Evolutionary conservation across 2,888 invertebrate genomes (phyloP).

Genomic region (Ashinkailepas kermadecensis): DNA sequence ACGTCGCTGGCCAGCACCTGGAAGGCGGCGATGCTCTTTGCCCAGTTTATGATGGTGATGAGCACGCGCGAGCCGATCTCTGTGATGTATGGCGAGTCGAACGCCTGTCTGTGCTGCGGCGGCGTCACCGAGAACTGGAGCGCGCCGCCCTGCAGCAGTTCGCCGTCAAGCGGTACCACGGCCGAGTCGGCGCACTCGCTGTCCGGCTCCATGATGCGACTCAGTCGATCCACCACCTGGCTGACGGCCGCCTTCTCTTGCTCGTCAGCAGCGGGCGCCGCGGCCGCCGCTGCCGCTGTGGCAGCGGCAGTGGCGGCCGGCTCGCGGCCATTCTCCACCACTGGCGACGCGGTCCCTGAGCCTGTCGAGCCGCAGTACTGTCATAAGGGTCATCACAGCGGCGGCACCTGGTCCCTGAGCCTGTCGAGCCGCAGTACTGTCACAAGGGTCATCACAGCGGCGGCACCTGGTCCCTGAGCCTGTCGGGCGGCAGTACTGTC

Average conservation of each 20-base stretch:
- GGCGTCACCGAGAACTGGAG: neutral
- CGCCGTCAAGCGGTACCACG: conserved; percentile 5
- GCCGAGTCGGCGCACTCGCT: neutral
- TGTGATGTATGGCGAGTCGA: conserved; percentile 60
- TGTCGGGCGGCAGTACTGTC: too few relatives aligned
- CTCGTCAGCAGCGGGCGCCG: conserved; percentile 8
- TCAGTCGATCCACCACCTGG: conserved; percentile 19
- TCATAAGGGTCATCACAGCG: too few relatives aligned
- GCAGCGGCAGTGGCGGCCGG: too few relatives aligned
- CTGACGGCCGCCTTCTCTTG: conserved; percentile 10
- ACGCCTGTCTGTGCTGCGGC: neutral
- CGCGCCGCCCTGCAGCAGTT: neutral
- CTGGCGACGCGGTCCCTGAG: neutral
- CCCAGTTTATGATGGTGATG: conserved; percentile 85
- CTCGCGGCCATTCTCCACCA: neutral
- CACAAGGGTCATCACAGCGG: too few relatives aligned
- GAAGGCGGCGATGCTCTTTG: conserved; percentile 73
- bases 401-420: too few relatives aligned
- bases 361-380: too few relatives aligned
- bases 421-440: too few relatives aligned
- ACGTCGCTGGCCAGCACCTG: conserved; percentile 55
- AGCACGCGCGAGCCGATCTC: conserved; percentile 88
- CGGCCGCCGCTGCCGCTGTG: neutral
- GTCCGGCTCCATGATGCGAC: conserved; percentile 4
- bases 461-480: too few relatives aligned